Base-by-base conservation (phyloP, 2,797 vertebrate species). In the Sardinella longiceps region DNA sequence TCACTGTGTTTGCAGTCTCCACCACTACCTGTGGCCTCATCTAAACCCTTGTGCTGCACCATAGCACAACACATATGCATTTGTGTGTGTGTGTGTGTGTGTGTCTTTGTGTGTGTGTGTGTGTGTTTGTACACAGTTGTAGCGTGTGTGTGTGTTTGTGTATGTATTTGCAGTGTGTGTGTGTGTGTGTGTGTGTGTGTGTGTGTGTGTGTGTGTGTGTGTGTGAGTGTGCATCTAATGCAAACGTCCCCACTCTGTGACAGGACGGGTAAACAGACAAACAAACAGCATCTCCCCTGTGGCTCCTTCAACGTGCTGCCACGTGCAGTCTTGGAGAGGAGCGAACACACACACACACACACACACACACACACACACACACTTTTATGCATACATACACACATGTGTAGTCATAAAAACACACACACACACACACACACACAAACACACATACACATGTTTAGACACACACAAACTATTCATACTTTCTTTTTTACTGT, bases 101-200 rank as follows among this genome's bases (percentile, higher is more conserved):
- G 43, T 77, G 51, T 85, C 83, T 87, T 88, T 85, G 30, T 85
- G 53, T 81, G 0, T 83, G 51, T 82, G 81, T 85, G 60, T 84
- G 58, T 89, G 85, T 90, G 43, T 86, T 33, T 84, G 82, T 85
- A n/a, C n/a, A n/a, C n/a, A n/a, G n/a, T n/a, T n/a, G n/a, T n/a
- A n/a, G n/a, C n/a, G n/a, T n/a, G n/a, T n/a, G n/a, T n/a, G n/a
- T n/a, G n/a, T n/a, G n/a, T n/a, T n/a, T 88, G 84, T 87, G 84
- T 87, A 80, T 82, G 87, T 88, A 85, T 88, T 87, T 89, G 87
- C 25, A 18, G 87, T 81, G 81, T 20, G 4, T 85, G 50, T 63
- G 50, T 50, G 43, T 77, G 51, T 85, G 84, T 87, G 89, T 85
- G 30, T 85, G 53, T 81, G 0, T 83, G 51, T 82, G 81, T 85